Conservation (phyloP, 2,888 invertebrate species). For the Frankliniella fusca region DNA sequence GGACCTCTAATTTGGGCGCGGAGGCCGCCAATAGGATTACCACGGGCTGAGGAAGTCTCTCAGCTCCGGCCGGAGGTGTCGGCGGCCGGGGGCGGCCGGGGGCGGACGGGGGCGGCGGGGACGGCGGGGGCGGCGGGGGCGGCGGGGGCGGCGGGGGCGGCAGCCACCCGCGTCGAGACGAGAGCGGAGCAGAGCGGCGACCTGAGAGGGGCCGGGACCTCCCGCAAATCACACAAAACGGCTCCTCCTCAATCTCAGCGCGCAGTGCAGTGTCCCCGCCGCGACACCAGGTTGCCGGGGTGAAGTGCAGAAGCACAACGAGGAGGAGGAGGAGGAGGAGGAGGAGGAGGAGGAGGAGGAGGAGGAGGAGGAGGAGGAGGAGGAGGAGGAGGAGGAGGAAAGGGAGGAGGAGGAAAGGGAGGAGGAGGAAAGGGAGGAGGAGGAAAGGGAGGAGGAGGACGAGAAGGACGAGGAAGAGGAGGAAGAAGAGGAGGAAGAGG, state of each 20-base stretch:
- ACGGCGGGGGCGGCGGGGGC: too few relatives aligned
- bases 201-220: neutral
- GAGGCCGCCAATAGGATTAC: neutral
- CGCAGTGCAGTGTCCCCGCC: neutral
- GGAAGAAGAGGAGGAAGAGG: neutral
- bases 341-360: neutral
- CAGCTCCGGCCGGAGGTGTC: too few relatives aligned
- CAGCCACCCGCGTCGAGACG: neutral
- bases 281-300: neutral
- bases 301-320: neutral
- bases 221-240: neutral
- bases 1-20: conserved; percentile 1
- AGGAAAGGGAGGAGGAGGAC: too few relatives aligned
- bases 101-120: too few relatives aligned
- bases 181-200: neutral
- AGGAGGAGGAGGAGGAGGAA: too few relatives aligned
- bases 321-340: neutral
- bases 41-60: neutral
- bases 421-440: too few relatives aligned
- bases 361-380: neutral
- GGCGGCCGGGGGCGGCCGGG: too few relatives aligned
- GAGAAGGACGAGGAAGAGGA: too few relatives aligned
- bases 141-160: too few relatives aligned
- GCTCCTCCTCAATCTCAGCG: neutral
- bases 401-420: too few relatives aligned